These are phyloP conservation scores for Argentina silus DNA, from an alignment of 2,797 vertebrate genomes.

Conservation along the genomic window DNA sequence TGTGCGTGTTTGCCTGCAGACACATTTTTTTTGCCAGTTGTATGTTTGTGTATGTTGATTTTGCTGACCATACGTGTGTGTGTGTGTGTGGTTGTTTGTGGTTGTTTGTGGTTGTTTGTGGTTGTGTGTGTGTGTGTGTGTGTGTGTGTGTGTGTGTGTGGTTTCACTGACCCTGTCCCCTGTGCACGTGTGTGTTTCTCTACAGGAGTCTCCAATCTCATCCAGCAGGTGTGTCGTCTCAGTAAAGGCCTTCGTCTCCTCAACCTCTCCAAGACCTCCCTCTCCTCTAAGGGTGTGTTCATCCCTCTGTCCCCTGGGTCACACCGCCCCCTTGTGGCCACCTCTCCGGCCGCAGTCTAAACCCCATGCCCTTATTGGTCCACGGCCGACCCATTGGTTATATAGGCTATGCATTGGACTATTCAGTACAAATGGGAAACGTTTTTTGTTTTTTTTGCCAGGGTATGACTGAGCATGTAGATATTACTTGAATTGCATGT, in stretches of 20 bases:
- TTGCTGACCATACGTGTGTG: neutral
- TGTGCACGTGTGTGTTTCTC: conserved; percentile 25
- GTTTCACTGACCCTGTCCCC: neutral
- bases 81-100: conserved; percentile 26
- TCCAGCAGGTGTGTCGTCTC: conserved; percentile 90
- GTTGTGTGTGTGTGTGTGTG: conserved; percentile 16
- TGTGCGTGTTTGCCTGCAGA: conserved; percentile 13
- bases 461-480: no score
- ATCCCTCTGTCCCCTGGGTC: conserved; percentile 21
- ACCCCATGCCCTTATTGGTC: neutral
- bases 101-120: conserved; percentile 15
- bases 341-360: neutral
- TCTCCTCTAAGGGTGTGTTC: conserved; percentile 86
- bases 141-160: conserved; percentile 13
- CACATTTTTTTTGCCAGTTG: conserved; percentile 17
- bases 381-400: no score
- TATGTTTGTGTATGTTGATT: neutral
- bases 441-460: no score
- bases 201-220: conserved; percentile 87
- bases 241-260: conserved; percentile 89
- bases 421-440: no score
- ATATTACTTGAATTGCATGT: no score
- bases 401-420: no score
- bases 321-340: conserved; percentile 51
- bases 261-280: conserved; percentile 89